Base-by-base conservation (phyloP, 1,140 invertebrate genomes). In the Lepidurus apus region DNA sequence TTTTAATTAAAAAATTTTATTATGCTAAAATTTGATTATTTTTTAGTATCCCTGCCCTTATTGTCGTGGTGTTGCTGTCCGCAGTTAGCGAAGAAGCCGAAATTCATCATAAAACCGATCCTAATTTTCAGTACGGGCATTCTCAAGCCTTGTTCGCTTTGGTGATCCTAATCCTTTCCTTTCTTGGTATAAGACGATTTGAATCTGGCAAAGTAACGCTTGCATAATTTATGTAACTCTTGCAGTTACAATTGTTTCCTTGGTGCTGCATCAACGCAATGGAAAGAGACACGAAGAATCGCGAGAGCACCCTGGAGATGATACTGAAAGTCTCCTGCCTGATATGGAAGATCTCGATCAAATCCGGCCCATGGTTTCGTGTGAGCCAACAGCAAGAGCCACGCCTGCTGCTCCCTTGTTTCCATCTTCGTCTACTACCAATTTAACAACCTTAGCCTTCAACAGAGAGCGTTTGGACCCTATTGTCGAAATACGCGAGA, bases 51-150 rank as follows among this genome's bases (percentile, higher is more conserved):
- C 89, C 91, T 10, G 80, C 83, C 80, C 82, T 80, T 4, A 86
- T 91, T 81, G 86, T 89, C 8, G 86, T 85, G 1, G 83, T 89
- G 0, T 81, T 93, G 42, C 84, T 91, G 75, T 81, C 87, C 5
- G 84, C 88, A 45, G 87, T 87, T 11, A 83, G 84, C 74, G 80
- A 82, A 21, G 86, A 88, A 78, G 84, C 85, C 34, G 83, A 85
- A 73, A 83, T 86, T 5, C 84, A 85, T 42, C 87, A 90, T 76
- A 88, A 89, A 77, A 86, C 87, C 80, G 92, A 93, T 86, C 91
- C 92, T 7, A 93, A 92, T 85, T 95, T 94, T 85, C 91, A 93
- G 81, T 91, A 93, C 84, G 93, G 93, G 1, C 87, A 87, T 81
- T 85, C 88, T 45, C 92, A 95, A 87, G 91, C 91, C 1, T 88